These are phyloP conservation scores for Eolophus roseicapilla DNA, from an alignment of 2,113 vertebrate genomes.

Conservation along the genomic window DNA sequence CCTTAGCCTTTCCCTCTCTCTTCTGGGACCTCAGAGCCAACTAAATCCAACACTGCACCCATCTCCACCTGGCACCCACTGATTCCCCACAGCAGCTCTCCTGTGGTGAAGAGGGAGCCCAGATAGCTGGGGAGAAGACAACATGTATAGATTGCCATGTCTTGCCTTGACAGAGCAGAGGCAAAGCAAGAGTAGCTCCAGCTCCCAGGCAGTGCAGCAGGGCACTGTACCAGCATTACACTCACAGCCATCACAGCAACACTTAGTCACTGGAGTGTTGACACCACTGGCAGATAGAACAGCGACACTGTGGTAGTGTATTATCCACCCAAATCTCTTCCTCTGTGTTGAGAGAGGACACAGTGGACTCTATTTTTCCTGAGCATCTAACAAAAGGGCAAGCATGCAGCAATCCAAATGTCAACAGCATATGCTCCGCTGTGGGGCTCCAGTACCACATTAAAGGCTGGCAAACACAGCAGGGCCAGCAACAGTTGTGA, in stretches of 20 bases:
- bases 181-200: background rate
- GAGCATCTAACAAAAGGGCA: background rate
- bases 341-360: background rate
- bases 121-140: background rate
- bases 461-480: background rate
- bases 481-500: background rate
- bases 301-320: background rate
- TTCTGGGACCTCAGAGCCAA: background rate
- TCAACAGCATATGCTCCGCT: background rate
- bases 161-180: background rate
- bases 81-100: background rate
- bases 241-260: fast-evolving
- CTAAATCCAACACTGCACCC: background rate
- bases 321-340: background rate
- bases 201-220: background rate
- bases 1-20: background rate
- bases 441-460: background rate
- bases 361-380: background rate
- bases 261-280: background rate
- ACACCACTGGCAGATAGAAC: background rate
- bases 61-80: background rate
- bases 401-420: background rate
- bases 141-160: background rate
- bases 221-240: background rate
- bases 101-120: background rate